A percentile compares a stretch with the other conserved stretches of the same genome.
Conservation (phyloP, 2,888 invertebrate species). For the Meteorus colon region DNA sequence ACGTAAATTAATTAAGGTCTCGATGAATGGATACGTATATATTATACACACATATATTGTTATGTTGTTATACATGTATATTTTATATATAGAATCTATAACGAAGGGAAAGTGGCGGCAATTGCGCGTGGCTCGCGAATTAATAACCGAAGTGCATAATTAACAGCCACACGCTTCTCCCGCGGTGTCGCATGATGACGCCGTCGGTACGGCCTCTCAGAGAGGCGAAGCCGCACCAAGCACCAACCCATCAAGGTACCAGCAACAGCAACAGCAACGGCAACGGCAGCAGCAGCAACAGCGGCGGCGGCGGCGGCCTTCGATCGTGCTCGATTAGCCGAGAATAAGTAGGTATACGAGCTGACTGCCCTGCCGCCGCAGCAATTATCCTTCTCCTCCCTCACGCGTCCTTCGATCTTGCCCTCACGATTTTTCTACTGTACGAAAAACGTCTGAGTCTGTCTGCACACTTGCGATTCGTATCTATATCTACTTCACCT, state of each 20-base stretch:
- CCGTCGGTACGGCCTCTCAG: slow-evolving; percentile 14
- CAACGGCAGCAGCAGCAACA: background rate
- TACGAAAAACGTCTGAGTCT: slow-evolving; percentile 26
- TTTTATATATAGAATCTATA: slow-evolving; percentile 16
- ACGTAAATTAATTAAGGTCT: slow-evolving; percentile 41
- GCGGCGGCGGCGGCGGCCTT: slow-evolving; percentile 30
- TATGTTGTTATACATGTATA: background rate
- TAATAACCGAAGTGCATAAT: slow-evolving; percentile 68
- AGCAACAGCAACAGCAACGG: background rate
- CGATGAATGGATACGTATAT: background rate
- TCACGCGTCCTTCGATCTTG: slow-evolving; percentile 35
- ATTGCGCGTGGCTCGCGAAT: slow-evolving; percentile 62
- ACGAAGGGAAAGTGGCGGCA: slow-evolving; percentile 52
- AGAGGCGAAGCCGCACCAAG: background rate
- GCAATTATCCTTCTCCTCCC: slow-evolving; percentile 45
- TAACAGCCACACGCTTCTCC: slow-evolving; percentile 59
- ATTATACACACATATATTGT: background rate
- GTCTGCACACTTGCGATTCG: slow-evolving; percentile 17
- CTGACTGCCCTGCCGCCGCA: slow-evolving; percentile 29
- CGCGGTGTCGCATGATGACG: slow-evolving; percentile 50
- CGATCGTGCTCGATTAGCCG: slow-evolving; percentile 45
- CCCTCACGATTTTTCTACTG: slow-evolving; percentile 14
- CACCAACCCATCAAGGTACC: slow-evolving; percentile 8
- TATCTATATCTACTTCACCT: slow-evolving; percentile 14
- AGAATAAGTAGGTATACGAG: slow-evolving; percentile 38